These are phyloP conservation scores for Chiridota heheva DNA, from an alignment of 35 echinoderm and acorn worm genomes.

Conservation along the genomic window DNA sequence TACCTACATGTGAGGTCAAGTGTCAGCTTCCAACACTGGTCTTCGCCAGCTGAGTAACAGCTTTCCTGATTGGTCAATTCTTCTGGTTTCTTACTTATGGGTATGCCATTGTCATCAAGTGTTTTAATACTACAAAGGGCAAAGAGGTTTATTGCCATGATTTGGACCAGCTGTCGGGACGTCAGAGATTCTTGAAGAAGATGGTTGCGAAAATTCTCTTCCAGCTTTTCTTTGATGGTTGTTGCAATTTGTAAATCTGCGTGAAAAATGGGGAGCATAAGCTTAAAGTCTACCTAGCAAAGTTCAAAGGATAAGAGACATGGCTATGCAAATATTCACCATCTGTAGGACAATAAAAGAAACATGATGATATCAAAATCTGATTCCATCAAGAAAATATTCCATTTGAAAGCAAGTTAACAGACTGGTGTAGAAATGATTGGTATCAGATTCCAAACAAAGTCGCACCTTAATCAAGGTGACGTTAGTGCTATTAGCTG, in stretches of 20 bases:
- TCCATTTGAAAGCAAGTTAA: no score
- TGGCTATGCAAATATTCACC: no score
- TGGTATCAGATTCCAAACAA: no score
- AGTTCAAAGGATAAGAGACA: constrained; percentile 4
- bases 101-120: constrained; percentile 35
- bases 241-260: constrained; percentile 92
- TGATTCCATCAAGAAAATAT: no score
- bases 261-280: not conserved
- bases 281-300: not conserved
- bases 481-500: no score
- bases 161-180: constrained; percentile 88
- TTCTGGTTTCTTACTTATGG: constrained; percentile 3
- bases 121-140: constrained; percentile 74
- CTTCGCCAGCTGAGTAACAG: constrained; percentile 52
- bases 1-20: constrained; percentile 60
- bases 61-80: constrained; percentile 25
- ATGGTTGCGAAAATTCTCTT: constrained; percentile 92
- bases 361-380: no score
- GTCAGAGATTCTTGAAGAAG: constrained; percentile 82
- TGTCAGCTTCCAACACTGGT: constrained; percentile 61
- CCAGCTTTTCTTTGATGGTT: constrained; percentile 90
- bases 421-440: no score
- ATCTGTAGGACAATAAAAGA: no score
- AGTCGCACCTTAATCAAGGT: no score
- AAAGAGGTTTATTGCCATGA: constrained; percentile 94